phyloP scores from a whole-genome alignment of 2,888 invertebrate species.

The Heliconius ismenius region DNA sequence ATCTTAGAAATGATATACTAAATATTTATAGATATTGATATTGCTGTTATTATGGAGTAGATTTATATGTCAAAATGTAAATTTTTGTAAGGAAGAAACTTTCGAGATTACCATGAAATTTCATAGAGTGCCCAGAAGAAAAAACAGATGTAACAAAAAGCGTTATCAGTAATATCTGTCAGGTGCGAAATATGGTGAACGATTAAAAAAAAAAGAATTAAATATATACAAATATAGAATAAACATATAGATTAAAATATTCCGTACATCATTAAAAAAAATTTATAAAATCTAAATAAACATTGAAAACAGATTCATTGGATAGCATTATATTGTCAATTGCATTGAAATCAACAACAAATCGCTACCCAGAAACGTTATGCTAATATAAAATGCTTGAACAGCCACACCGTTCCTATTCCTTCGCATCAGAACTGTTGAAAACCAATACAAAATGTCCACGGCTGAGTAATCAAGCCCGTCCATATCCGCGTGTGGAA shows the following conservation, averaged over 20 bases:
- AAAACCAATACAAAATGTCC: conserved; percentile 39
- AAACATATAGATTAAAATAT: no score
- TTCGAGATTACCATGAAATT: not conserved
- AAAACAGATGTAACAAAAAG: no score
- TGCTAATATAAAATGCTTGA: conserved; percentile 17
- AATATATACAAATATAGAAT: no score
- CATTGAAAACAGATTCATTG: not conserved
- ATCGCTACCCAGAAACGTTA: conserved; percentile 3
- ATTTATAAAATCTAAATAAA: not conserved
- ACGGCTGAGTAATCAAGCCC: conserved; percentile 44
- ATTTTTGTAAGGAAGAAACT: not conserved
- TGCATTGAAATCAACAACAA: not conserved
- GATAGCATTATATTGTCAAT: not conserved
- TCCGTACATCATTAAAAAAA: not conserved
- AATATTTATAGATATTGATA: conserved; percentile 17
- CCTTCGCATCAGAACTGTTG: conserved; percentile 31
- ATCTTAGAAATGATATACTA: conserved; percentile 15
- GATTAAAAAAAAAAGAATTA: no score
- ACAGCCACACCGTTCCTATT: conserved; percentile 15
- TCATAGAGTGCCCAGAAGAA: no score
- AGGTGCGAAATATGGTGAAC: no score
- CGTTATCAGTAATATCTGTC: no score
- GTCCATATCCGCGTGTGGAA: conserved; percentile 69
- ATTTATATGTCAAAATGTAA: not conserved
- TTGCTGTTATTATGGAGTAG: not conserved